Evolutionary conservation across 2,797 vertebrate genomes (phyloP).

Genomic region (Monodelphis domestica): DNA sequence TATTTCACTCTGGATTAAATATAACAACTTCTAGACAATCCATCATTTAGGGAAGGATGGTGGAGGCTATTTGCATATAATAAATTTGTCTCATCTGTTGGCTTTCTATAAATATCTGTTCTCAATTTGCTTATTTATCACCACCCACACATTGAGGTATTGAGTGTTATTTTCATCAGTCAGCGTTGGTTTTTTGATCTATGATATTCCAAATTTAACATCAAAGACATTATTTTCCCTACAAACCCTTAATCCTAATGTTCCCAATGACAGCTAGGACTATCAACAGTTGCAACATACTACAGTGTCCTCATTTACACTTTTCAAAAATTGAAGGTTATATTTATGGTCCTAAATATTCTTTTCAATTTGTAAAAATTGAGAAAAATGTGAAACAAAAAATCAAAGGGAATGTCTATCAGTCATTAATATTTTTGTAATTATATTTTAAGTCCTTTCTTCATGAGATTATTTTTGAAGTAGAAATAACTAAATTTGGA

Average conservation of each 20-base stretch:
- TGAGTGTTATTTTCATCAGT: slow-evolving; percentile 41
- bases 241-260: slow-evolving; percentile 5
- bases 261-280: not conserved
- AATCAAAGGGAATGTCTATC: not conserved
- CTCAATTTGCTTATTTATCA: slow-evolving; percentile 35
- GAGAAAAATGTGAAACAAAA: not conserved
- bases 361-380: slow-evolving; percentile 25
- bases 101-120: slow-evolving; percentile 48
- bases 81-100: slow-evolving; percentile 26
- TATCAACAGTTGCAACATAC: slow-evolving; percentile 2
- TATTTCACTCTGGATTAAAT: not conserved
- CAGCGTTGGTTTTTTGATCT: slow-evolving; percentile 34
- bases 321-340: slow-evolving; percentile 10
- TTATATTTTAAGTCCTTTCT: slow-evolving; percentile 3
- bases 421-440: not conserved
- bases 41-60: not conserved
- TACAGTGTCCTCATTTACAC: not conserved
- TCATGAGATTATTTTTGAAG: not conserved
- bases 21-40: not conserved
- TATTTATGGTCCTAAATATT: slow-evolving; percentile 40
- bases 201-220: slow-evolving; percentile 39
- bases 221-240: slow-evolving; percentile 34
- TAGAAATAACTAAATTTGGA: not conserved
- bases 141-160: slow-evolving; percentile 13
- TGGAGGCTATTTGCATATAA: not conserved